phyloP scores from a whole-genome alignment of 2,113 vertebrate genomes.

The Ursus arctos region DNA sequence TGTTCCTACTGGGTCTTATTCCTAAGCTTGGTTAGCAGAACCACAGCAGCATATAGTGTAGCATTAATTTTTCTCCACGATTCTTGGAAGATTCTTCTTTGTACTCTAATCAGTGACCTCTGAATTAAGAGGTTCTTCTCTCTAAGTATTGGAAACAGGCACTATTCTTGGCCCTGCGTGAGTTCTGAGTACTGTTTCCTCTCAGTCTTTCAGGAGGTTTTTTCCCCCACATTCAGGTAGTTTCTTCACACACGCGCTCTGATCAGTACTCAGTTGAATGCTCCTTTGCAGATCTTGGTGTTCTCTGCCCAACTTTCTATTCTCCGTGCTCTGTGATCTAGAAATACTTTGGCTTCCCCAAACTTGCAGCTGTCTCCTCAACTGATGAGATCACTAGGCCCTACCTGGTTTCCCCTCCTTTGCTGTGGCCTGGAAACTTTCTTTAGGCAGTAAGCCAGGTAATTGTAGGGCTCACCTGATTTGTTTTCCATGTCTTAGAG shows the following conservation, averaged over 20 bases:
- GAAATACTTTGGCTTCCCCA: not conserved
- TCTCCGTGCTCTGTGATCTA: not conserved
- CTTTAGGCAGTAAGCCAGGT: not conserved
- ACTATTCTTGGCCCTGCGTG: not conserved
- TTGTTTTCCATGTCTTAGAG: not conserved
- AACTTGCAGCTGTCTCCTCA: not conserved
- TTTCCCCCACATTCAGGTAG: accelerated
- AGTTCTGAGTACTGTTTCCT: not conserved
- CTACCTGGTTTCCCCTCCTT: not conserved
- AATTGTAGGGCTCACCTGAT: not conserved
- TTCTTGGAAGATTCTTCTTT: not conserved
- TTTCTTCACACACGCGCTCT: not conserved
- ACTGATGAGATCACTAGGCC: not conserved
- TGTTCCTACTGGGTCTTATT: not conserved
- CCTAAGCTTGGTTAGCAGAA: not conserved
- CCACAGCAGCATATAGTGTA: not conserved
- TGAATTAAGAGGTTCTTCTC: not conserved
- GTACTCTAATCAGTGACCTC: not conserved
- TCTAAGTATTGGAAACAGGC: not conserved
- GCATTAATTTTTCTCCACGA: not conserved
- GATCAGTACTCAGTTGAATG: not conserved
- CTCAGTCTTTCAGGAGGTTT: not conserved
- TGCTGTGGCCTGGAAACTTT: not conserved
- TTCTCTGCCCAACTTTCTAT: not conserved
- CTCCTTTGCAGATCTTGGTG: not conserved